Base-by-base conservation (phyloP, 2,888 invertebrate genomes). In the Gastrophysa polygoni region DNA sequence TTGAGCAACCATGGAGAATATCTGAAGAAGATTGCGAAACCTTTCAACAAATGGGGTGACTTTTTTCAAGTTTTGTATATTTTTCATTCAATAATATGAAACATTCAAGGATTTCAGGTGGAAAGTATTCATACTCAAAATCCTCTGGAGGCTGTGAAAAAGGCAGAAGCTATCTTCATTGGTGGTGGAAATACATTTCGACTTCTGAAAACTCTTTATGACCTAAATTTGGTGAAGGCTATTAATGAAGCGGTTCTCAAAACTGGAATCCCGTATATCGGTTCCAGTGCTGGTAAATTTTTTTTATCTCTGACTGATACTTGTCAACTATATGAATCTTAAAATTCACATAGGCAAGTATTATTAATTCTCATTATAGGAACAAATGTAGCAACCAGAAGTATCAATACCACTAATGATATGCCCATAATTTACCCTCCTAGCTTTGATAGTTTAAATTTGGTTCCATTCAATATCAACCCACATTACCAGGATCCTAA, bases 351-450 rank as follows among this genome's bases (percentile, higher is more conserved):
- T n/a, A n/a, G n/a, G n/a, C n/a, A n/a, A n/a, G 11, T 54, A 10
- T 32, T 52, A 1, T n/a, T 20, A 34, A 7, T 32, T 4, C 5
- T 34, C n/a, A 38, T 24, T 54, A 6, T 16, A 78, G 79, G 79
- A 47, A 91, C 92, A 11, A 94, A 93, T 84, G 90, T 93, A 11
- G 90, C 92, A 8, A 92, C 93, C 1, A 83, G 83, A 68, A 90
- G 88, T 68, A 93, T 94, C 71, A 85, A 89, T 73, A 93, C 93
- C 3, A 93, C 93, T 49, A 94, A 94, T 83, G 93, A 94, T 77
- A 93, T 94, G 93, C 94, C 93, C 2, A 91, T 94, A 60, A 86
- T 86, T n/a, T 88, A 86, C 78, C 92, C 92, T 43, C 91, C 91
- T 21, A 84, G 84, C 52, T 91, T 93, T 80, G 83, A 88, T 66